Evolutionary conservation across 1,140 invertebrate species (phyloP).

Genomic region (Pteromalus puparum): DNA sequence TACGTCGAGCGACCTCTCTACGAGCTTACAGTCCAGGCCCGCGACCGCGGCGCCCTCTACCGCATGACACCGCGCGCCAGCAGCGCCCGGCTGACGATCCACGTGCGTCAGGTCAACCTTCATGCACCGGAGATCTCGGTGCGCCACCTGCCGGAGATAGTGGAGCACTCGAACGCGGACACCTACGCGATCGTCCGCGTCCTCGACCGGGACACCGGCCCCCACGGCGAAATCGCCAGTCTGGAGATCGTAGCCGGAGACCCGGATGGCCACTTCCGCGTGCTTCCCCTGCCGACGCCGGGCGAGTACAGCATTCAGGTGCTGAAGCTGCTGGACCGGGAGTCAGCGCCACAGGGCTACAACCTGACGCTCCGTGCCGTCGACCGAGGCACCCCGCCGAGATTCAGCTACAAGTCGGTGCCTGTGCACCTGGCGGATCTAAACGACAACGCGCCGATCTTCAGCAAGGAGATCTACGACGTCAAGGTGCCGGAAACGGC

Average conservation of each 20-base stretch:
- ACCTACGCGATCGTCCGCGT: slow-evolving; percentile 94
- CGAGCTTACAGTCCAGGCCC: slow-evolving; percentile 86
- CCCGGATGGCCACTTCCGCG: slow-evolving; percentile 89
- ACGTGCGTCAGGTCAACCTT: slow-evolving; percentile 90
- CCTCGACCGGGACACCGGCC: slow-evolving; percentile 87
- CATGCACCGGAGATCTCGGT: slow-evolving; percentile 90
- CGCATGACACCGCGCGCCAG: slow-evolving; percentile 79
- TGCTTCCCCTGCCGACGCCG: slow-evolving; percentile 75
- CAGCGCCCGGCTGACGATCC: slow-evolving; percentile 85
- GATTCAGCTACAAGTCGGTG: slow-evolving; percentile 84
- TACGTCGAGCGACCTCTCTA: slow-evolving; percentile 82
- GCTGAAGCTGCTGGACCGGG: slow-evolving; percentile 85
- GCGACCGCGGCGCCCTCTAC: slow-evolving; percentile 86
- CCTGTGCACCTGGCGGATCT: slow-evolving; percentile 87
- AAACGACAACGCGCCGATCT: slow-evolving; percentile 91
- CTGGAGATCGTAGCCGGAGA: slow-evolving; percentile 94
- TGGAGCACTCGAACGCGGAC: slow-evolving; percentile 89
- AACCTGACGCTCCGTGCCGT: slow-evolving; percentile 90
- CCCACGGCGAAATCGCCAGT: slow-evolving; percentile 87
- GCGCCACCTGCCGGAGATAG: slow-evolving; percentile 85
- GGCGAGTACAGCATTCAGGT: slow-evolving; percentile 87
- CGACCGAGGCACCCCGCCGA: slow-evolving; percentile 88
- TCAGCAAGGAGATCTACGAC: slow-evolving; percentile 91
- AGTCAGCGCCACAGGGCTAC: slow-evolving; percentile 85
- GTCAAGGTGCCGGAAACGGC: slow-evolving; percentile 91